Percentiles rank a stretch among this genome's conserved stretches.
phyloP scores from a whole-genome alignment of 1,140 invertebrate species.

The Dreissena rostriformis region DNA sequence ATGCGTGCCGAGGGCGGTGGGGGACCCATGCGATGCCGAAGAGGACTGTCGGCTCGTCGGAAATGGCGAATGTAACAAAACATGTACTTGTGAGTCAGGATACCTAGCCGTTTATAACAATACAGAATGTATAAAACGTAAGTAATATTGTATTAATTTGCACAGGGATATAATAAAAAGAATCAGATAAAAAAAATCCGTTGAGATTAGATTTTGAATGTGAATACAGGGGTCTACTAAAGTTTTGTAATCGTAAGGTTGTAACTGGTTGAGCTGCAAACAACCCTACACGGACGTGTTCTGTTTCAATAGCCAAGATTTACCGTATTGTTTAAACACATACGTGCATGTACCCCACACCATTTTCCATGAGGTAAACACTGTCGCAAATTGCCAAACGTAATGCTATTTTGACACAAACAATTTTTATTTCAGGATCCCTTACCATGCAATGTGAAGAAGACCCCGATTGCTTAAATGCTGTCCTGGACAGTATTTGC shows the following conservation, averaged over 20 bases:
- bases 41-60: constrained; percentile 55
- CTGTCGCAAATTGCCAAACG: background rate
- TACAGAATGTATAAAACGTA: constrained; percentile 42
- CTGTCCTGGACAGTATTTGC: constrained; percentile 56
- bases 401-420: background rate
- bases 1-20: constrained; percentile 31
- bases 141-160: constrained; percentile 7
- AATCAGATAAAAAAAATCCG: no score
- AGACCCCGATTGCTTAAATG: constrained; percentile 54
- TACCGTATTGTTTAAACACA: background rate
- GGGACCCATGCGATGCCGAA: constrained; percentile 44
- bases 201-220: no score
- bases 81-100: constrained; percentile 61
- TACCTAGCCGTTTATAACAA: constrained; percentile 23
- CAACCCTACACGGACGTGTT: background rate
- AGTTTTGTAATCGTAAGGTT: background rate
- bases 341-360: background rate
- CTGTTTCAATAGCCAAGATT: background rate
- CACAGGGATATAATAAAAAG: background rate
- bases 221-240: background rate
- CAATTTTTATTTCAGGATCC: constrained; percentile 30
- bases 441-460: constrained; percentile 31
- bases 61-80: constrained; percentile 56
- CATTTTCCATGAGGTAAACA: background rate
- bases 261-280: background rate